A percentile compares a stretch with the other conserved stretches of the same genome.
Conservation (phyloP, 2,888 invertebrate genomes). For the Drosophila setosimentum region DNA sequence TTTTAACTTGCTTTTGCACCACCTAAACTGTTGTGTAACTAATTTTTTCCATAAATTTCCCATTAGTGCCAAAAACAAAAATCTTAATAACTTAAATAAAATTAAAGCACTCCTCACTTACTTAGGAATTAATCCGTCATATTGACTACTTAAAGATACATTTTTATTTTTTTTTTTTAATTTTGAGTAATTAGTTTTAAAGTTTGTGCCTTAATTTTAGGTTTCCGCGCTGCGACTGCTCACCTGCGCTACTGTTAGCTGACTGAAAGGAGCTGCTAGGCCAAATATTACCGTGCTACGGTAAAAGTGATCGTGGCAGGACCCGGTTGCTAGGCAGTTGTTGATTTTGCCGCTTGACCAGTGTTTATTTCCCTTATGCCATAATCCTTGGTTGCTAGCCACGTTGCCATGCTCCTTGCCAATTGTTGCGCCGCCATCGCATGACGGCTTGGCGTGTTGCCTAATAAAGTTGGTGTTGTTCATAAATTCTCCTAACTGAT, state of each 20-base stretch:
- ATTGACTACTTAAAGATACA: not conserved
- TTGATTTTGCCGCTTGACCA: slow-evolving; percentile 57
- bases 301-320: slow-evolving; percentile 66
- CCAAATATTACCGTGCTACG: slow-evolving; percentile 26
- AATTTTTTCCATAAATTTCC: not conserved
- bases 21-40: slow-evolving; percentile 48
- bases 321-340: slow-evolving; percentile 72
- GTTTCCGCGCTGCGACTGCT: slow-evolving; percentile 54
- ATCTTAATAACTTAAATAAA: not conserved
- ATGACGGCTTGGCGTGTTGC: slow-evolving; percentile 19
- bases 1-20: not conserved
- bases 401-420: slow-evolving; percentile 55
- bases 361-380: slow-evolving; percentile 63
- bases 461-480: slow-evolving; percentile 34
- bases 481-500: slow-evolving; percentile 35
- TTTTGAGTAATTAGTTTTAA: not conserved
- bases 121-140: not conserved
- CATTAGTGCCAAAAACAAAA: not conserved
- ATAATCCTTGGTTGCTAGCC: slow-evolving; percentile 52
- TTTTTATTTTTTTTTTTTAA: not conserved
- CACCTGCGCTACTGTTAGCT: slow-evolving; percentile 63
- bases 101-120: not conserved
- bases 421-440: slow-evolving; percentile 57
- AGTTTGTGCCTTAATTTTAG: slow-evolving; percentile 11
- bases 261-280: slow-evolving; percentile 53